Evolutionary conservation across 2,797 vertebrate species (phyloP), one percentile per base, ranked within the genome.

Genomic region (Anabacerthia variegaticeps): DNA sequence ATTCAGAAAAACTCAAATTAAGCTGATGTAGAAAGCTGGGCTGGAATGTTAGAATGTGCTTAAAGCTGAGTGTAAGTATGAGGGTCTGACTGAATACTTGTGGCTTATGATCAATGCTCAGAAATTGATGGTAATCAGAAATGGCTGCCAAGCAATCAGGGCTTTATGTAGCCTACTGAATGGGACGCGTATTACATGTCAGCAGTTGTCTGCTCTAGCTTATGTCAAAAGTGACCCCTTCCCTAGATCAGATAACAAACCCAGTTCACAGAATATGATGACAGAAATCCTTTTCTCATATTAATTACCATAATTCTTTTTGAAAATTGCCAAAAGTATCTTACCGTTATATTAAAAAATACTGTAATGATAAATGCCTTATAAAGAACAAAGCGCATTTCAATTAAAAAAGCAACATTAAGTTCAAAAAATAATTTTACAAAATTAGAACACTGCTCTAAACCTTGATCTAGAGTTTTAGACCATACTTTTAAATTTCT

Each of bases 401-500:
- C 23, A 68, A 62, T 54, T 37, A 4, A 77, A 59, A 37, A 24
- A 22, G 4, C 8, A 86, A 30, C 5, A 44, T 10, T 21, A 48
- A 5, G 41, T 39, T 59, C 1, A 69, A 55, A 92, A 56, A 71
- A 17, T 0, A 37, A 22, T 15, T 52, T 62, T 78, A 59, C 59
- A 65, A 81, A 92, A 83, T 80, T 63, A 81, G 59, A 97, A 68
- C 24, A 23, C 3, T 67, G 28, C 43, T 95, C 78, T 94, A 92
- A 96, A 96, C 28, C 75, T 96, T 61, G 2, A 93, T 58, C 69
- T 90, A 71, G 48, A 92, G 49, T 26, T 23, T 77, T 85, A 75
- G 72, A 36, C 37, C 20, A 74, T 84, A 46, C 61, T 68, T 89
- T 96, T 92, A 72, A 74, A 67, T 96, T 96, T 97, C 94, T 92